phyloP scores from a whole-genome alignment of 2,113 vertebrate species.

The Todiramphus saurophagus region DNA sequence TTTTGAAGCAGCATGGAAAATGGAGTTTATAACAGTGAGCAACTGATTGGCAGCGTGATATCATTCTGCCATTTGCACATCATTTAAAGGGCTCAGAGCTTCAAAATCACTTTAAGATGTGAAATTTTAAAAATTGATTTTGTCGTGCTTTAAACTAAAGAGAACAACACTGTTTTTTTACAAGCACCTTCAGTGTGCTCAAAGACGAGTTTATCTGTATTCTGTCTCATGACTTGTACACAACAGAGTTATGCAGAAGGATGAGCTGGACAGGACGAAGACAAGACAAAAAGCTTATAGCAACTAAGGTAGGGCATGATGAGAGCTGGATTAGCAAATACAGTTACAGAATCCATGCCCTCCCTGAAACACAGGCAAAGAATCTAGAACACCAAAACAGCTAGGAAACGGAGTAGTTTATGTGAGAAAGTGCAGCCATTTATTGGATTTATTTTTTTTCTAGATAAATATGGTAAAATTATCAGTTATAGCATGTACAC shows the following conservation, averaged over 20 bases:
- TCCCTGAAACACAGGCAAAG: background rate
- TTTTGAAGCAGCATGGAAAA: slow-evolving; percentile 46
- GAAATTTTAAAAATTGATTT: slow-evolving; percentile 37
- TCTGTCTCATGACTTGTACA: background rate
- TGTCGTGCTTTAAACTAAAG: slow-evolving; percentile 24
- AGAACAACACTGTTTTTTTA: background rate
- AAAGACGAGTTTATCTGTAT: background rate
- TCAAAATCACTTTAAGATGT: slow-evolving; percentile 24
- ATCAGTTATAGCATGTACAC: background rate
- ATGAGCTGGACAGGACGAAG: background rate
- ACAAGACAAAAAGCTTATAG: background rate
- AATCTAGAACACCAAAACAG: background rate
- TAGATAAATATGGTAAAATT: background rate
- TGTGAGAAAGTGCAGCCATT: background rate
- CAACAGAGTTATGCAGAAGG: background rate
- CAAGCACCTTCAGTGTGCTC: background rate
- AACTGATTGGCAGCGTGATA: slow-evolving; percentile 26
- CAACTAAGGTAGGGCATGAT: background rate
- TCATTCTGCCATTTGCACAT: slow-evolving; percentile 25
- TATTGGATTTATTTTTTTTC: background rate
- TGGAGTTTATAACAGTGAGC: background rate
- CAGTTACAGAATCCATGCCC: background rate
- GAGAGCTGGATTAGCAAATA: background rate
- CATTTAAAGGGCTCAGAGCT: slow-evolving; percentile 13
- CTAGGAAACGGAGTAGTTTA: background rate